Percentiles rank a stretch among this genome's conserved stretches.
These are phyloP conservation scores for Ceryle rudis DNA, from an alignment of 2,797 vertebrate species.

Conservation along the genomic window DNA sequence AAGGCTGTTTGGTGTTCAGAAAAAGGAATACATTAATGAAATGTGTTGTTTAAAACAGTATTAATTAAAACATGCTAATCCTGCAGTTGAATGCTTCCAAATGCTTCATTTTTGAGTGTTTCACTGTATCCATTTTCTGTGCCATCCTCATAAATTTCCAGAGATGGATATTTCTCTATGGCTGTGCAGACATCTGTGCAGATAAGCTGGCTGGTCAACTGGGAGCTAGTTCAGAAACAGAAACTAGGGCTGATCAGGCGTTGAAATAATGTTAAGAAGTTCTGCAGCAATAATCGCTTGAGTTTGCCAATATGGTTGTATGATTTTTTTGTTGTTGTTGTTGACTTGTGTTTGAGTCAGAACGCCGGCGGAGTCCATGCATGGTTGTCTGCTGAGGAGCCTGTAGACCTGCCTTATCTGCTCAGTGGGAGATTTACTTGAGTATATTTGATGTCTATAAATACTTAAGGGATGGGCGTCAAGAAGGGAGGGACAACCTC, in stretches of 20 bases:
- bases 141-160: neutral
- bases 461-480: no score
- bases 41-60: neutral
- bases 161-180: neutral
- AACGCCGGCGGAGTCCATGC: neutral
- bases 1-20: neutral
- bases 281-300: neutral
- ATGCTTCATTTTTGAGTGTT: neutral
- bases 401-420: neutral
- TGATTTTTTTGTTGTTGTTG: neutral
- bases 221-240: neutral
- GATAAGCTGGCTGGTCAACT: neutral
- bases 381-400: neutral
- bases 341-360: neutral
- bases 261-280: neutral
- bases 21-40: neutral
- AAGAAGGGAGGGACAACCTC: no score
- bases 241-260: neutral
- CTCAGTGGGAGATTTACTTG: no score
- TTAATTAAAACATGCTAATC: neutral
- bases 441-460: no score
- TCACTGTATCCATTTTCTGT: neutral
- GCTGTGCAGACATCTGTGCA: slow-evolving; percentile 1
- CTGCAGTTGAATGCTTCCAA: neutral
- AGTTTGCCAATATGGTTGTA: neutral